A percentile compares a stretch with the other conserved stretches of the same genome.
These are phyloP conservation scores for Orbicella faveolata DNA, from an alignment of 64 coral and sea anemone species.

Conservation along the genomic window DNA sequence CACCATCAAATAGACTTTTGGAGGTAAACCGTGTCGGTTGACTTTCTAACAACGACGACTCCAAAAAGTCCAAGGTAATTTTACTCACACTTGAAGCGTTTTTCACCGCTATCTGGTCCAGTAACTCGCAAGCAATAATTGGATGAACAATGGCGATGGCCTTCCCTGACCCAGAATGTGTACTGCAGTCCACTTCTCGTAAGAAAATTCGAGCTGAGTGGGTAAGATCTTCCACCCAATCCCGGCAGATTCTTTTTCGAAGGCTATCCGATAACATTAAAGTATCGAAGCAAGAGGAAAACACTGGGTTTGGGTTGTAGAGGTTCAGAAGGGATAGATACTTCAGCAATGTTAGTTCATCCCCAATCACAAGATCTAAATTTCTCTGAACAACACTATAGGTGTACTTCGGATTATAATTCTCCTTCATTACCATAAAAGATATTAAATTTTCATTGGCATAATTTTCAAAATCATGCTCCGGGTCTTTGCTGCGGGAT, in stretches of 20 bases:
- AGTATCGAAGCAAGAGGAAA: slow-evolving; percentile 55
- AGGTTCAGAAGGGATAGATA: slow-evolving; percentile 54
- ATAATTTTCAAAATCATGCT: slow-evolving; percentile 48
- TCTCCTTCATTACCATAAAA: slow-evolving; percentile 78
- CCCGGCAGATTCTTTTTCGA: slow-evolving; percentile 4
- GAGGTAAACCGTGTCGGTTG: slow-evolving; percentile 1
- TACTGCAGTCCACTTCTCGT: slow-evolving; percentile 30
- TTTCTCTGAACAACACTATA: slow-evolving; percentile 46
- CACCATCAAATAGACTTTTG: neutral
- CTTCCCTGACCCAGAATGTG: slow-evolving; percentile 43
- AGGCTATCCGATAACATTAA: slow-evolving; percentile 37
- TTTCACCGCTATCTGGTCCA: slow-evolving; percentile 28
- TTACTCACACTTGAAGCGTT: slow-evolving; percentile 7
- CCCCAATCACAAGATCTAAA: neutral
- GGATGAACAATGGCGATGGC: slow-evolving; percentile 56
- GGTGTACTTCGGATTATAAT: slow-evolving; percentile 55
- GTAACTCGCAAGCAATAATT: slow-evolving; percentile 34
- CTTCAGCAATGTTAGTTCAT: slow-evolving; percentile 38
- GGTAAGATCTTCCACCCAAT: slow-evolving; percentile 59
- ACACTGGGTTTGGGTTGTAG: slow-evolving; percentile 33
- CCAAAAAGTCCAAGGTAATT: slow-evolving; percentile 29
- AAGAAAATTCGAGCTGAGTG: slow-evolving; percentile 50
- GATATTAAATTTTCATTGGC: slow-evolving; percentile 57
- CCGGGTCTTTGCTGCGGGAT: slow-evolving; percentile 1
- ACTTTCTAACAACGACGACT: slow-evolving; percentile 23